Conservation (phyloP, 2,888 invertebrate genomes). For the Leucoptera coffeella region DNA sequence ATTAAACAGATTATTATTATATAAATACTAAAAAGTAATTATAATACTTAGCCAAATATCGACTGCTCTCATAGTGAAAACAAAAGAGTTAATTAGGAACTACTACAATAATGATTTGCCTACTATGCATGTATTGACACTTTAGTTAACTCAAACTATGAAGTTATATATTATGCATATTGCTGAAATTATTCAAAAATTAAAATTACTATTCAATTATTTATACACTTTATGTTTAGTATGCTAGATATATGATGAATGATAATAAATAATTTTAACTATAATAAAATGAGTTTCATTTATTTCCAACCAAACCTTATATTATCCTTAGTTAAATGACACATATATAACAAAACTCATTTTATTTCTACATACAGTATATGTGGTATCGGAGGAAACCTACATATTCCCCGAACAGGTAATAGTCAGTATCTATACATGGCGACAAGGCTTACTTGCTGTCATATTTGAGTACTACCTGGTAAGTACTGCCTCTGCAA, state of each 20-base stretch:
- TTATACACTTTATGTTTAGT: slow-evolving; percentile 57
- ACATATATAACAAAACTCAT: too few relatives aligned
- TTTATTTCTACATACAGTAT: too few relatives aligned
- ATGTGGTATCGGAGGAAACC: too few relatives aligned
- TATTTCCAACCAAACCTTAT: neutral
- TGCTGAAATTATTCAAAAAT: slow-evolving; percentile 48
- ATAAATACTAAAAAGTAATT: slow-evolving; percentile 8
- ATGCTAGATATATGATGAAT: slow-evolving; percentile 56
- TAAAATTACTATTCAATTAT: slow-evolving; percentile 54
- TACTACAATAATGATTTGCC: slow-evolving; percentile 45
- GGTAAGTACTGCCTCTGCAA: too few relatives aligned
- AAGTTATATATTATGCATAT: slow-evolving; percentile 44
- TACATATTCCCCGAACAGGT: too few relatives aligned
- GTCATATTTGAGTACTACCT: too few relatives aligned
- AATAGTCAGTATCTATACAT: too few relatives aligned
- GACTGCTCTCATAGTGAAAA: slow-evolving; percentile 17
- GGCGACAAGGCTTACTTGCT: too few relatives aligned
- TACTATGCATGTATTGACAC: slow-evolving; percentile 42
- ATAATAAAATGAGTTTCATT: slow-evolving; percentile 25
- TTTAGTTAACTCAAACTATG: slow-evolving; percentile 35
- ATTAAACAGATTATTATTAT: slow-evolving; percentile 6
- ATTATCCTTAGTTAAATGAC: too few relatives aligned
- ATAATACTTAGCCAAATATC: slow-evolving; percentile 15
- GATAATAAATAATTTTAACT: slow-evolving; percentile 58
- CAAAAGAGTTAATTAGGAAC: slow-evolving; percentile 22